These are phyloP conservation scores for Pipistrellus pipistrellus DNA, from an alignment of 2,797 vertebrate species.

Conservation along the genomic window DNA sequence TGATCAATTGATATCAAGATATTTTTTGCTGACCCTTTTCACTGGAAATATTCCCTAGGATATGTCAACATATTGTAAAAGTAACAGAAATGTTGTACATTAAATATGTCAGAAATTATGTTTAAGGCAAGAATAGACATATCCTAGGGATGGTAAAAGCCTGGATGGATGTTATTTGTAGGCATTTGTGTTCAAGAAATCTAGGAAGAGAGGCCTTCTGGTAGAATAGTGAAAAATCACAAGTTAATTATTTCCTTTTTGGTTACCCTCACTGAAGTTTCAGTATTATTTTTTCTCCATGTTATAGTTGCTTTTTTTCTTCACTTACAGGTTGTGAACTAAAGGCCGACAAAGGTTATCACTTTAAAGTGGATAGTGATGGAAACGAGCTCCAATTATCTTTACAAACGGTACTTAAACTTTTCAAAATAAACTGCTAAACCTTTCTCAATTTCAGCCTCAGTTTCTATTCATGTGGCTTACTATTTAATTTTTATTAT, in stretches of 20 bases:
- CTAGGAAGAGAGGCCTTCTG: not conserved
- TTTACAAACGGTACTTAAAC: slow-evolving; percentile 82
- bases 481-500: not conserved
- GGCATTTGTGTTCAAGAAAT: not conserved
- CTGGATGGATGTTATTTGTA: not conserved
- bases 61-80: not conserved
- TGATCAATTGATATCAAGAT: not conserved
- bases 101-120: no score
- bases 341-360: slow-evolving; percentile 94
- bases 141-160: no score
- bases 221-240: not conserved
- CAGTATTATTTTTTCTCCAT: not conserved
- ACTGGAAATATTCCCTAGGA: not conserved
- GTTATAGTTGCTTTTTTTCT: slow-evolving; percentile 17
- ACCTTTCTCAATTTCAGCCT: not conserved
- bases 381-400: not conserved
- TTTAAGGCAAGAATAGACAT: no score
- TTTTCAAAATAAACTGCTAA: slow-evolving; percentile 30
- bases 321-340: slow-evolving; percentile 93
- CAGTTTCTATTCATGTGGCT: not conserved
- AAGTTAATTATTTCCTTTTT: not conserved
- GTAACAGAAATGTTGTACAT: no score
- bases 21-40: not conserved
- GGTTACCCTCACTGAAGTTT: not conserved
- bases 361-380: slow-evolving; percentile 35